Evolutionary conservation across 2,113 vertebrate genomes (phyloP).

Genomic region (Lophius piscatorius): DNA sequence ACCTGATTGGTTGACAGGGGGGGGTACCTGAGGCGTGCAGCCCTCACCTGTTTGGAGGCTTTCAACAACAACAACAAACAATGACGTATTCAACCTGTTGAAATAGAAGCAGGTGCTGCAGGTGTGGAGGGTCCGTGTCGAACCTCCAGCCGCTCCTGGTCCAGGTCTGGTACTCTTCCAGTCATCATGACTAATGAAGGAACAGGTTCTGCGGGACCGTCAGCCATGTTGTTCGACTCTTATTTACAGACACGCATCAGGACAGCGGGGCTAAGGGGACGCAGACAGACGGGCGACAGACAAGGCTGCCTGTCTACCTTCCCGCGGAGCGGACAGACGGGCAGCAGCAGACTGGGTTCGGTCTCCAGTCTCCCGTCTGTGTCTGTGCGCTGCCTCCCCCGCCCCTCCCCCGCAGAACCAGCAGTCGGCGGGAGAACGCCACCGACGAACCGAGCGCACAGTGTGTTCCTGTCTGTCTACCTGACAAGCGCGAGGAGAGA

Average conservation of each 20-base stretch:
- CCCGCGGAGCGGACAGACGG: constrained; percentile 29
- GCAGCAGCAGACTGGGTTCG: constrained; percentile 31
- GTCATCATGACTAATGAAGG: constrained; percentile 27
- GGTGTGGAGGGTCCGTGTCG: too few relatives aligned
- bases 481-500: constrained; percentile 6
- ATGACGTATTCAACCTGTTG: too few relatives aligned
- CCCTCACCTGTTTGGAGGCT: too few relatives aligned
- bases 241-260: constrained; percentile 64
- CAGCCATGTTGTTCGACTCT: constrained; percentile 85
- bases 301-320: neutral
- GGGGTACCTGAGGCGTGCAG: too few relatives aligned
- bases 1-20: too few relatives aligned
- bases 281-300: neutral
- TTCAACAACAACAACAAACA: too few relatives aligned
- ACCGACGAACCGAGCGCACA: constrained; percentile 57
- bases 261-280: constrained; percentile 11
- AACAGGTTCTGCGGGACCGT: constrained; percentile 72
- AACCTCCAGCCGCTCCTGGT: too few relatives aligned
- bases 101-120: too few relatives aligned
- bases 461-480: constrained; percentile 50
- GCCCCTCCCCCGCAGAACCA: constrained; percentile 60
- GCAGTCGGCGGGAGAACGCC: constrained; percentile 62
- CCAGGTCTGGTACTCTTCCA: neutral
- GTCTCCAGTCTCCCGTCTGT: constrained; percentile 45
- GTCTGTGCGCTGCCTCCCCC: constrained; percentile 19